A percentile compares a stretch with the other conserved stretches of the same genome.
Evolutionary conservation across 2,888 invertebrate genomes (phyloP).

Genomic region (Deilephila porcellus): DNA sequence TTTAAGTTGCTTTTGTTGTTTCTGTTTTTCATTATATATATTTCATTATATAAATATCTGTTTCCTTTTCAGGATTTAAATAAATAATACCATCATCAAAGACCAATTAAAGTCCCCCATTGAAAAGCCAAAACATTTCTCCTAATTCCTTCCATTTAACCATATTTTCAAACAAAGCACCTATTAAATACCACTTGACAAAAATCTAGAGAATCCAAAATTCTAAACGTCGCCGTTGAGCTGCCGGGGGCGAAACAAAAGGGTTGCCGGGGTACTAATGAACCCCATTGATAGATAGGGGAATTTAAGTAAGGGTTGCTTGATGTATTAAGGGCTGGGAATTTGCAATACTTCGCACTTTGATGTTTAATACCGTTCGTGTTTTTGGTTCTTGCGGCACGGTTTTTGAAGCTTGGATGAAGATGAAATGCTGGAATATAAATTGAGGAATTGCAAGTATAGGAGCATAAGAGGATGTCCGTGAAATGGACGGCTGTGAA

Average conservation of each 20-base stretch:
- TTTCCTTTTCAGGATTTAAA: too few relatives aligned
- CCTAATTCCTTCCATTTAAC: not conserved
- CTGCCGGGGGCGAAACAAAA: constrained; percentile 41
- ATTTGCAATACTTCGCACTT: not conserved
- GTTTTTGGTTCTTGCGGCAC: not conserved
- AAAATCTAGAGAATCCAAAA: constrained; percentile 10
- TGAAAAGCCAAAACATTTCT: not conserved
- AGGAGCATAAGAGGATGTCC: too few relatives aligned
- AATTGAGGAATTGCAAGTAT: too few relatives aligned
- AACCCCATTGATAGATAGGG: constrained; percentile 44
- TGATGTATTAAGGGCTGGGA: not conserved
- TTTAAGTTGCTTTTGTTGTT: too few relatives aligned
- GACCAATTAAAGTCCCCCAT: not conserved
- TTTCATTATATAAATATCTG: too few relatives aligned
- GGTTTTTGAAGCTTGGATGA: not conserved
- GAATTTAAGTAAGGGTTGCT: constrained; percentile 25
- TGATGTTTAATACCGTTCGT: not conserved
- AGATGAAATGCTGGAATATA: too few relatives aligned
- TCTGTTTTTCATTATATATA: too few relatives aligned
- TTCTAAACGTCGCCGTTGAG: constrained; percentile 3
- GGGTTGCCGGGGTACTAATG: constrained; percentile 46
- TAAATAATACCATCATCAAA: too few relatives aligned
- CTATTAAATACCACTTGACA: not conserved
- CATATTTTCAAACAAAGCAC: not conserved
- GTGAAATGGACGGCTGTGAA: too few relatives aligned